Evolutionary conservation across 2,797 vertebrate genomes (phyloP), one percentile per base, ranked within the genome.

Genomic region (Macropodus opercularis): DNA sequence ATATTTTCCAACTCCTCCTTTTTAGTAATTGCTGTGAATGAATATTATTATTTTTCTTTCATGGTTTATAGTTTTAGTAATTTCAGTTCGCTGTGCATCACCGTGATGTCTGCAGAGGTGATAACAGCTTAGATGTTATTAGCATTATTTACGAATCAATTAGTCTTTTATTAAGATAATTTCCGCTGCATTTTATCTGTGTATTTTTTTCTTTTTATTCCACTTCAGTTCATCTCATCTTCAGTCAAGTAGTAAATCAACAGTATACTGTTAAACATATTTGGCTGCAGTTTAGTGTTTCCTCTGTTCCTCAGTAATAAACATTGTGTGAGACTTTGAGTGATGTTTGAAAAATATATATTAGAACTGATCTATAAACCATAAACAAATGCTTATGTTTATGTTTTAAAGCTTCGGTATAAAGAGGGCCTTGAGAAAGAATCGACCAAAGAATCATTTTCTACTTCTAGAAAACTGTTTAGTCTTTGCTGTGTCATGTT

Each of bases 11-110:
- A 11, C 9, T 3, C 2, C 42, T 54, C 19, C 3, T 36, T 31
- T 2, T 38, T 12, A 48, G 23, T 60, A 44, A 72, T 65, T 54
- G 10, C 14, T 26, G 22, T 17, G 36, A 38, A 21, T 60, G 44
- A 36, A n/a, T 41, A 48, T 26, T 32, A n/a, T 39, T 11, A 17
- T 11, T 22, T 31, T 21, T 19, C 23, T 15, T 26, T 18, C n/a
- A 15, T 2, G n/a, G 8, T 43, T 26, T 14, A 9, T 9, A 24
- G 1, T 27, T 49, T 38, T 36, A n/a, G 6, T 49, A 21, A 49
- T 60, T 21, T 43, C 12, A 12, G 38, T 43, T 13, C 4, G n/a
- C 4, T 47, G 27, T 32, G 14, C 21, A 12, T 53, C 31, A 29
- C 9, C 15, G 12, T 34, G 12, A 44, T 4, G 35, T 15, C 27